Conservation (phyloP, 2,113 vertebrate genomes). For the Bubalus kerabau region DNA sequence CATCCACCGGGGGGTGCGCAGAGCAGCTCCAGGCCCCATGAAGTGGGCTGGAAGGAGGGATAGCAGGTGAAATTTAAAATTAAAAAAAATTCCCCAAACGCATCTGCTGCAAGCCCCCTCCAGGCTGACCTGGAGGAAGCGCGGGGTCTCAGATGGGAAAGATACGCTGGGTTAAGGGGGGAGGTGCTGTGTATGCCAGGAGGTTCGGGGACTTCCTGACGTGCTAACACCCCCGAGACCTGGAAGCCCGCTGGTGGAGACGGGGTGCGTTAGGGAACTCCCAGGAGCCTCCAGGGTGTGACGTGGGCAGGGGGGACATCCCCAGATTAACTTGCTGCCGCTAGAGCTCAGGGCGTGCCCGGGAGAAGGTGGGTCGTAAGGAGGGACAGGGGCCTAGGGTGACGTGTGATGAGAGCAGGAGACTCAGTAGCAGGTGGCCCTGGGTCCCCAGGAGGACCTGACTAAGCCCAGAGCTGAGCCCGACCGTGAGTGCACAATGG, state of each 20-base stretch:
- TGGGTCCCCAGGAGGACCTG: neutral
- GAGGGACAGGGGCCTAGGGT: neutral
- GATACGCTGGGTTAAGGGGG: neutral
- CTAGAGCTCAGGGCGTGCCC: rapidly evolving
- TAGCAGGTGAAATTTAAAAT: neutral
- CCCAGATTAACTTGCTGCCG: neutral
- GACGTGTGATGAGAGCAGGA: neutral
- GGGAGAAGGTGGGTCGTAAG: neutral
- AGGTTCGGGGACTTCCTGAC: neutral
- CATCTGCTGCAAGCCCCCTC: neutral
- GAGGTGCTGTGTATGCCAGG: neutral
- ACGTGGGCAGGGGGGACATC: neutral
- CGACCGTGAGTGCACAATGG: rapidly evolving
- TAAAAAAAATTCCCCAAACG: rapidly evolving
- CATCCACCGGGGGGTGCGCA: rapidly evolving
- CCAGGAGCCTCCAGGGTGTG: neutral
- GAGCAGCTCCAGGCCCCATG: rapidly evolving
- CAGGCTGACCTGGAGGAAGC: rapidly evolving
- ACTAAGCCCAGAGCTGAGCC: neutral
- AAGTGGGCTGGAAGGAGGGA: neutral
- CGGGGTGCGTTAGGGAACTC: rapidly evolving
- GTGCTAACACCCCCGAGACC: neutral
- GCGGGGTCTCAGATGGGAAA: neutral
- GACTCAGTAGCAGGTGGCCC: neutral
- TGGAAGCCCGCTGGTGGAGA: neutral